Percentiles rank a stretch among this genome's conserved stretches.
Conservation (phyloP, 2,113 vertebrate genomes). For the Canis aureus region DNA sequence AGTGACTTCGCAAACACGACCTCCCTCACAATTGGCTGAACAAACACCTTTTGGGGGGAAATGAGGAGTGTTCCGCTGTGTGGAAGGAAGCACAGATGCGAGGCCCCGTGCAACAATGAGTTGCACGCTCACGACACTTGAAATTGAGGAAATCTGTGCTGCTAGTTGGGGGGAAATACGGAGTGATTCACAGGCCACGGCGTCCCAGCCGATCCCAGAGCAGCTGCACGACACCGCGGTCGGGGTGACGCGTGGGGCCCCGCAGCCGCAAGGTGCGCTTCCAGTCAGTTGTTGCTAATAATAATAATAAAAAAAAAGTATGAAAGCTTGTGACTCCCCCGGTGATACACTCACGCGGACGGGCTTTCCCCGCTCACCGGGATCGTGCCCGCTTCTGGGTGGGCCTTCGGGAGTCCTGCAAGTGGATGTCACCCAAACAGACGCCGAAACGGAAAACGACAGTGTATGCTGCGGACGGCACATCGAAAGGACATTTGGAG, state of each 20-base stretch:
- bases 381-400: background rate
- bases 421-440: background rate
- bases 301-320: background rate
- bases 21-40: background rate
- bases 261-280: background rate
- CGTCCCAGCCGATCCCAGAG: background rate
- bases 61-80: background rate
- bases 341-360: background rate
- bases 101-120: background rate
- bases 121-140: background rate
- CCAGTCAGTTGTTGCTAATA: slow-evolving; percentile 9
- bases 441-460: background rate
- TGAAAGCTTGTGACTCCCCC: slow-evolving; percentile 46
- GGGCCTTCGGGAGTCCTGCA: background rate
- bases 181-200: background rate
- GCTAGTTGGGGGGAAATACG: background rate
- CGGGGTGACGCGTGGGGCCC: background rate
- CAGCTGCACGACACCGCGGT: background rate
- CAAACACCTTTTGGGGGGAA: slow-evolving; percentile 36
- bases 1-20: background rate
- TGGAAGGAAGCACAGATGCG: slow-evolving; percentile 12
- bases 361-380: background rate
- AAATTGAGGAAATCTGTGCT: background rate
- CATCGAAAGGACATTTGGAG: background rate
- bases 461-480: background rate